Base-by-base conservation (phyloP, 2,113 vertebrate species). In the Microcebus tavaratra region DNA sequence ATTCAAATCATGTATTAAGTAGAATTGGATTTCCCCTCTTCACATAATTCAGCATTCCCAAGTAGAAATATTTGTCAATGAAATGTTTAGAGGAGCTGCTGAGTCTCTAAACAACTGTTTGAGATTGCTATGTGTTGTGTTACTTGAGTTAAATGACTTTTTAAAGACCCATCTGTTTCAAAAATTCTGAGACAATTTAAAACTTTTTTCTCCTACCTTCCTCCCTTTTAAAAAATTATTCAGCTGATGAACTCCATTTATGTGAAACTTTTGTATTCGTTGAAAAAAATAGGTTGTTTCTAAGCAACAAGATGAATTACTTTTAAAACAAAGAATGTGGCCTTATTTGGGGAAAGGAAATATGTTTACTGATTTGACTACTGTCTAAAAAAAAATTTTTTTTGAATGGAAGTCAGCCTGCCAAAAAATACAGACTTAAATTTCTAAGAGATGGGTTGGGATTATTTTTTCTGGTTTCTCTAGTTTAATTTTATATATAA, bases 281-380 rank as follows among this genome's bases (percentile, higher is more conserved):
- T 94, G 55, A 76, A 81, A 72, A 94, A 85, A 73, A 82, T 27
- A 67, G 25, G 29, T 81, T 97, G 29, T 92, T 94, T 73, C 27
- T 84, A 88, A 95, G 70, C 88, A 96, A 84, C 75, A 88, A 91
- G 27, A 79, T 91, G 23, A 67, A 86, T 79, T 68, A 68, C 88
- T 92, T 92, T 92, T 55, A 50, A 72, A 97, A 78, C 73, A 87
- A 91, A 88, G 42, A 92, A 57, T 73, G 5, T 82, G 50, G 27
- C 45, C 63, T 94, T 96, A 50, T 85, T 92, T 97, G 42, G 68
- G 83, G 13, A 72, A 96, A 80, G 18, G 11, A 93, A 78, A 11
- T 72, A 20, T 73, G 25, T 84, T 94, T 78, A 29, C 20, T 63
- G 27, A 48, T 92, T 93, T 97, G 55, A 79, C 59, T 91, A 20